Base-by-base conservation (phyloP, 2,113 vertebrate genomes). In the Apodemus speciosus region DNA sequence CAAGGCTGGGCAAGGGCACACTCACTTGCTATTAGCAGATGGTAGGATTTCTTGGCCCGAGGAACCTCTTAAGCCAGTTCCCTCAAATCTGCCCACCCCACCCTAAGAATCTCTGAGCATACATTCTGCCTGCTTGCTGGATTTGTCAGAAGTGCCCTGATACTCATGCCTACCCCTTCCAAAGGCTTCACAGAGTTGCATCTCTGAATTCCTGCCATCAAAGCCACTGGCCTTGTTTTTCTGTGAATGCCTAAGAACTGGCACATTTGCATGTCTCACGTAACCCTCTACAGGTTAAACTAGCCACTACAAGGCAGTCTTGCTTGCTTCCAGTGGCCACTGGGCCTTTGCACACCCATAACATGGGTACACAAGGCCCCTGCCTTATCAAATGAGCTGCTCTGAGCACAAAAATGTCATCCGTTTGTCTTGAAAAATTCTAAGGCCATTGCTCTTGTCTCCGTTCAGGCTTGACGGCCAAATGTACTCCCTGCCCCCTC, bases 301-400 rank as follows among this genome's bases (percentile, higher is more conserved):
- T 43, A n/a, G 14, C 21, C 9, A 18, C 3, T n/a, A 6, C 3
- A 51, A 20, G 85, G 69, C 10, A 23, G 2, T 21, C 32, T 53
- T 9, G 75, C 23, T 38, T 25, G 14, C 8, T 35, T 6, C 75
- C 14, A 0, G 16, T 30, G 27, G 9, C 18, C 43, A 4, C 15
- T 0, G 0, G 43, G 23, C n/a, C 76, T 46, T 35, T 38, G 79
- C 25, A n/a, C 25, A n/a, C 15, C 38, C 2, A 2, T 13, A 1
- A 6, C 0, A 20, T 30, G 1, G 71, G 23, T 1, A 0, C 6
- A 0, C 0, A 0, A 32, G 40, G 25, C 4, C 49, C 21, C 80
- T 27, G n/a, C 3, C 0, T 46, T 40, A 6, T 35, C 64, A 30
- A 25, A 9, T 8, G 35, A 85, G 51, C 62, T 3, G 0, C 1